Base-by-base conservation (phyloP, 2,797 vertebrate species). In the Mus caroli region DNA sequence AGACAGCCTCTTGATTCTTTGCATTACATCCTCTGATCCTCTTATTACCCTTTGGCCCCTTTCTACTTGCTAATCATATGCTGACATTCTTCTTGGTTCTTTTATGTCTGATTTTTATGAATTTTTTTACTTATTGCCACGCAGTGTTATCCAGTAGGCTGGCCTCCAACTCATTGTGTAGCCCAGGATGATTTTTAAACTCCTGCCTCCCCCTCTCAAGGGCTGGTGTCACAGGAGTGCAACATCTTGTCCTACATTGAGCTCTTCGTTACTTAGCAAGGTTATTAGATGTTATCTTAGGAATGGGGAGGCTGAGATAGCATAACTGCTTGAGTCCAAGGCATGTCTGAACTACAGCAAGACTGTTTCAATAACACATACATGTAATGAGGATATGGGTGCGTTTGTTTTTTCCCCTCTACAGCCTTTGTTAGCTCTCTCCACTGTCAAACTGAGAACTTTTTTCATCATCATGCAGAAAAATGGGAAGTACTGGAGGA, bases 241-340 rank as follows among this genome's bases (percentile, higher is more conserved):
- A 54, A 34, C 46, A 79, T 54, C 31, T 34, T 79, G 50, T 17
- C 50, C 50, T 8, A 17, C 15, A 20, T 13, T 22, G 60, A 9
- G 28, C 73, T 73, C 34, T 56, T 40, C 87, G 14, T 83, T 92
- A n/a, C 64, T 69, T 69, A 69, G 67, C 87, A 92, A 79, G 82
- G 83, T 73, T 73, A 78, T n/a, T 54, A 76, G 73, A 46, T 77
- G 46, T 73, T 37, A 37, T 73, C 19, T 75, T 26, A 43, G 20
- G 28, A 77, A 31, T 78, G 31, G 46, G 13, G 28, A 31, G 76
- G 28, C 76, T 46, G 75, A 46, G 24, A 31, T 28, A 9, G 40
- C 73, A 43, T 2, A 3, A 73, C 37, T 73, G 3, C 71, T 37
- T 40, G 13, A 77, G 75, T 28, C 26, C 43, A 52, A 52, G 15